Evolutionary conservation across 2,888 invertebrate genomes (phyloP).

Genomic region (Aradus depressus): DNA sequence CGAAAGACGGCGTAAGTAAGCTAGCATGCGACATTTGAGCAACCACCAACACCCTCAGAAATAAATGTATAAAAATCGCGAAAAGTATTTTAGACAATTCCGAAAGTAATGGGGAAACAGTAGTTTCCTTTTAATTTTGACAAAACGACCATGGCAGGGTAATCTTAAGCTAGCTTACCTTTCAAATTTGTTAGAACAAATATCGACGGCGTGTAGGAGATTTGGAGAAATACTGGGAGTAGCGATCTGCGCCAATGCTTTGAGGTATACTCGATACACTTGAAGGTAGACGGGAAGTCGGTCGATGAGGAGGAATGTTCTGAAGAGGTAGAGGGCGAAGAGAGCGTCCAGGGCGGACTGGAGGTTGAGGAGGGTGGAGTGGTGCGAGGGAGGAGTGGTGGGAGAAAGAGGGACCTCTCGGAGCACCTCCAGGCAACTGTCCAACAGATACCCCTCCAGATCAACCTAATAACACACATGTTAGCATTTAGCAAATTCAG

Average conservation of each 20-base stretch:
- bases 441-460: constrained; percentile 19
- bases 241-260: constrained; percentile 9
- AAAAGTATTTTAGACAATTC: no score
- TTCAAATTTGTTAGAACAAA: constrained; percentile 38
- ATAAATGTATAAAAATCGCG: no score
- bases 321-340: constrained; percentile 22
- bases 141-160: neutral
- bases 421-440: constrained; percentile 20
- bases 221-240: constrained; percentile 1
- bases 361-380: constrained; percentile 5
- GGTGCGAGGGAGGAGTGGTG: no score
- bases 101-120: no score
- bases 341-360: constrained; percentile 17
- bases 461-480: constrained; percentile 6
- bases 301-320: constrained; percentile 21
- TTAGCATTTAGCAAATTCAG: no score
- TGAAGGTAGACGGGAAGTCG: constrained; percentile 25
- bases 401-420: constrained; percentile 19
- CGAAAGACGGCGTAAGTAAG: no score
- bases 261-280: constrained; percentile 17
- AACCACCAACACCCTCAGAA: no score
- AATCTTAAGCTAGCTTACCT: constrained; percentile 28
- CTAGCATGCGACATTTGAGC: no score
- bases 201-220: constrained; percentile 30
- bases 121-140: neutral